Evolutionary conservation across 2,113 vertebrate species (phyloP), one percentile per base, ranked within the genome.

Genomic region (Pica pica): DNA sequence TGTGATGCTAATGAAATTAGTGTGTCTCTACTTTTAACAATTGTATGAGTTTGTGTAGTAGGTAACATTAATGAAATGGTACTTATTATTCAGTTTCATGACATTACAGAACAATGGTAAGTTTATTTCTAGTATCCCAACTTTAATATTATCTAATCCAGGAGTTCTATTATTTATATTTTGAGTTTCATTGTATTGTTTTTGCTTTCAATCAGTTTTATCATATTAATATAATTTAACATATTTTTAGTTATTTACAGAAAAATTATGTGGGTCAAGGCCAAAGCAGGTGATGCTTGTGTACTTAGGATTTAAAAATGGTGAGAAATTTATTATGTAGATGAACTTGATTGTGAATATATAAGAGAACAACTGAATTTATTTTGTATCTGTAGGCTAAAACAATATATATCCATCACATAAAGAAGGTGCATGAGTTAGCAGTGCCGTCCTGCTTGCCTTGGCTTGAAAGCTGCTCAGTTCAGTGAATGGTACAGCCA

Each of bases 211-310:
- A 78, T 56, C 46, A 27, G 2, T 8, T 64, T 86, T 57, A 50
- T n/a, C 6, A 10, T 73, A 22, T 30, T 64, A 27, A 55, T 60
- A 86, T 27, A 52, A 24, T 64, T 67, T 57, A 83, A 21, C 5
- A 33, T 64, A 50, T 52, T 52, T 13, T 63, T 47, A 35, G 12
- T 41, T 80, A 18, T 63, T 63, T 37, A 17, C 18, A 60, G 37
- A 87, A 49, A 81, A 81, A 7, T n/a, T 19, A 22, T 26, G 10
- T 24, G 1, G 0, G 8, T 56, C 18, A 70, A 37, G 24, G 10
- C 2, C 60, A 83, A 31, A 69, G 35, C 35, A 47, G 9, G 5
- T 24, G 9, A 73, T 73, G 5, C 3, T 21, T 1, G 0, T 37
- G 7, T 73, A 57, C 8, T 37, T 69, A 26, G 39, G 11, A 42